Evolutionary conservation across 1,140 invertebrate species (phyloP), one percentile per base, ranked within the genome.

Genomic region (Hylaeus anthracinus): DNA sequence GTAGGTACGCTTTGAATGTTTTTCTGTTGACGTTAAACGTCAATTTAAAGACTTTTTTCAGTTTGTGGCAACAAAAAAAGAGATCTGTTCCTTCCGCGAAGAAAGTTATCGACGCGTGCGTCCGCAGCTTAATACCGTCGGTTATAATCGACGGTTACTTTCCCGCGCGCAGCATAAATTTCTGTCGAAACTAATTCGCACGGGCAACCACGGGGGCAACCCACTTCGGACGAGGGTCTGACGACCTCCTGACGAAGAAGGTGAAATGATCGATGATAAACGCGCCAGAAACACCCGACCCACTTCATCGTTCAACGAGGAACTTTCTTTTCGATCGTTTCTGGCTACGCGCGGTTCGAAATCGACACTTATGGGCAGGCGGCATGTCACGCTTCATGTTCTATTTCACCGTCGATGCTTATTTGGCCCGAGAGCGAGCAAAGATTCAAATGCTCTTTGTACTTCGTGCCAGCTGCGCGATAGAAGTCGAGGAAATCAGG

Each of bases 251-350:
- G 63, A 63, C 69, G 81, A 80, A 80, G 70, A 87, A 86, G 76
- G 77, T 83, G 81, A 87, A 87, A 78, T 83, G 76, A 86, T 64
- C 81, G 76, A 86, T 83, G 84, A 86, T 86, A 86, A 86, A 80
- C 72, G 60, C 67, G 41, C 37, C 72, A 77, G 76, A 63, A 60
- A 77, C 72, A 80, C 72, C 26, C 26, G 77, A 81, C 85, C 84
- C 76, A 86, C 83, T 82, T 85, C 55, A 61, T 86, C 70, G 61
- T 75, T 15, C 60, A 48, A 26, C 51, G 48, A 26, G 51, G 56
- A 71, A 86, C 85, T 86, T 86, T 87, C 85, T 87, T 87, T 67
- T 61, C 58, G 65, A 81, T 81, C 60, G 65, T 76, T 64, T 67
- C 63, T 72, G 43, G 15, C 15, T n/a, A 37, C 45, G 65, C n/a